Base-by-base conservation (phyloP, 2,888 invertebrate genomes). In the Elysia crispata region DNA sequence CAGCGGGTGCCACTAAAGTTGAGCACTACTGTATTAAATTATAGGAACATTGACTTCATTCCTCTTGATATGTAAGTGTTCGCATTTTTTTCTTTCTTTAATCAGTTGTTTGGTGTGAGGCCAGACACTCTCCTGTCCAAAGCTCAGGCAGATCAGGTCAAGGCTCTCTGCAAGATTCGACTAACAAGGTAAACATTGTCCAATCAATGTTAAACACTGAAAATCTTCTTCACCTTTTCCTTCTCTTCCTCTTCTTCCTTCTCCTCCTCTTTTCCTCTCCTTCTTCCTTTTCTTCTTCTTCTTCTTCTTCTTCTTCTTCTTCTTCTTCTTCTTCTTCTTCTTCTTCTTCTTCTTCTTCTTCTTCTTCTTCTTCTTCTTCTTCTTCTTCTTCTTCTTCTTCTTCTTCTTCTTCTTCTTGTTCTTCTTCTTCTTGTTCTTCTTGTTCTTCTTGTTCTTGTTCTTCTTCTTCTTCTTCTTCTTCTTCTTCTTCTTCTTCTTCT, bases 101-200 rank as follows among this genome's bases (percentile, higher is more conserved):
- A 41, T 11, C 41, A 84, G 84, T 57, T 84, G n/a, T 60, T 77
- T 49, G 62, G 25, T 54, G 69, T 84, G 1, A 67, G 72, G 28
- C 49, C 62, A 28, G n/a, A 66, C 25, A 79, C 33, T 13, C 20
- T 49, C n/a, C 64, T 85, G 23, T 78, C 74, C n/a, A 23, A 60
- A 69, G 60, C 73, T 6, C 83, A 85, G 67, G 57, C 81, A 13
- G 76, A 73, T 25, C 25, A 76, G 30, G 75, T 81, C 30, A 60
- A 76, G 28, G 13, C 49, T 49, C 49, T 81, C 11, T 81, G 81
- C 69, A 76, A 73, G 30, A 49, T 76, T 31, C 25, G 76, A 73
- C 72, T 77, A 23, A 23, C 70, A 57, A 70, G 79, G 81, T 79
- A 33, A 31, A 72, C 54, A 50, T 31, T 15, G 13, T 13, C 23